Percentiles rank a stretch among this genome's conserved stretches.
Evolutionary conservation across 2,113 vertebrate species (phyloP).

Genomic region (Lota lota): DNA sequence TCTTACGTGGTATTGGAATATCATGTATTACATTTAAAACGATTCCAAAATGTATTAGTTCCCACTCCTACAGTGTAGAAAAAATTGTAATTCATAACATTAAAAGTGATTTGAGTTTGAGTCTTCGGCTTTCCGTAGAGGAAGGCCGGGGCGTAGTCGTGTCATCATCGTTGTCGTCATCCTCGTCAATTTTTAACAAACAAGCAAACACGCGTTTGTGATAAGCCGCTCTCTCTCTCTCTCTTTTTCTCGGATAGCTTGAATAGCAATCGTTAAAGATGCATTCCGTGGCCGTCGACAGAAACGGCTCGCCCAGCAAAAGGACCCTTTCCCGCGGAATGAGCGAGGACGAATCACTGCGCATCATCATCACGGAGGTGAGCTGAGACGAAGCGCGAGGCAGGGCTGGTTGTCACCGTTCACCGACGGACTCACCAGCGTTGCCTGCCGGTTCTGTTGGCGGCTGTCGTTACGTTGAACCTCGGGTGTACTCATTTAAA

Average conservation of each 20-base stretch:
- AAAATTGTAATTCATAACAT: too few relatives aligned
- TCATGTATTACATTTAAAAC: too few relatives aligned
- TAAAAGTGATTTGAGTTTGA: too few relatives aligned
- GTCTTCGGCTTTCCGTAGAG: not conserved
- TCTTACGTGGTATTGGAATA: not conserved
- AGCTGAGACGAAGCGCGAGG: too few relatives aligned
- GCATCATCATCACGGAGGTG: slow-evolving; percentile 73
- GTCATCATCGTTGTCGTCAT: too few relatives aligned
- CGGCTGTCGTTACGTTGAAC: too few relatives aligned
- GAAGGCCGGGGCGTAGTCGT: not conserved
- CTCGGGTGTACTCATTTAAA: too few relatives aligned
- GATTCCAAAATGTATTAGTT: too few relatives aligned
- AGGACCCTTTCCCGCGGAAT: slow-evolving; percentile 68
- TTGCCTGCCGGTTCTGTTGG: too few relatives aligned
- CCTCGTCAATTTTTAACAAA: not conserved
- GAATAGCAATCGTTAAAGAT: slow-evolving; percentile 45
- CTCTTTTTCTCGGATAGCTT: slow-evolving; percentile 13
- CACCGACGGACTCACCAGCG: too few relatives aligned
- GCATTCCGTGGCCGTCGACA: slow-evolving; percentile 65
- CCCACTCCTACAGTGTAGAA: too few relatives aligned
- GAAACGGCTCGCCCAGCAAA: slow-evolving; percentile 63
- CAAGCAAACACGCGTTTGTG: not conserved
- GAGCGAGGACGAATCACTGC: slow-evolving; percentile 77
- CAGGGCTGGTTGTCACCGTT: too few relatives aligned
- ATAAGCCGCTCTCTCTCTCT: slow-evolving; percentile 12